Evolutionary conservation across 1,140 invertebrate genomes (phyloP), one percentile per base, ranked within the genome.

Genomic region (Campodea augens): DNA sequence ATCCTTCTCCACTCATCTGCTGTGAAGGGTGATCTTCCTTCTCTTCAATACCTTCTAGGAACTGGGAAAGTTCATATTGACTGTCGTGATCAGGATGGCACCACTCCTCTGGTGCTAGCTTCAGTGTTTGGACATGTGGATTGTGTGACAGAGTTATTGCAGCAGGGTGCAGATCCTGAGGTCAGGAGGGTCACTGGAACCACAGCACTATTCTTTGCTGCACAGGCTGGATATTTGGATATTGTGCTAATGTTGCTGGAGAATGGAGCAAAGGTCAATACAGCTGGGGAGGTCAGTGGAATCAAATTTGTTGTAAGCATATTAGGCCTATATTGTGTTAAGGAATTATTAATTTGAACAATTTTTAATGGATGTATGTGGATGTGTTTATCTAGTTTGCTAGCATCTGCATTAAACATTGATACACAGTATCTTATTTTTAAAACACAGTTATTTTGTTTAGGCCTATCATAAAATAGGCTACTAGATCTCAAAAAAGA

Each of bases 31-130:
- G 81, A 92, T 61, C 66, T 79, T 25, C 71, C 76, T 25, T 71
- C 73, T 38, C 66, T 92, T 41, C 69, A 73, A 43, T 71, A 74
- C 52, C 73, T 90, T n/a, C 67, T 92, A 44, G 84, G 90, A 60
- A 87, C 79, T 38, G 88, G 87, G 41, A 81, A 84, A 55, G 87
- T 93, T 32, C 86, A 91, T 66, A 85, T 92, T 25, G 88, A 93
- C 63, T 91, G 83, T 52, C 77, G 77, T 59, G 88, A 93, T 5
- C 61, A 93, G 89, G 88, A 92, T 64, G 86, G 85, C 38, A 92
- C 87, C 19, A 91, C 89, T 13, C 87, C 89, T 5, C 69, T 92
- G 40, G 88, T 92, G 55, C 68, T 92, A 52, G 78, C 88, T 19
- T 77, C 86, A 3, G 87, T 85, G 18, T 82, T 83, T 61, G 87